Base-by-base conservation (phyloP, 2,888 invertebrate genomes). In the Tricholauxania praeusta region DNA sequence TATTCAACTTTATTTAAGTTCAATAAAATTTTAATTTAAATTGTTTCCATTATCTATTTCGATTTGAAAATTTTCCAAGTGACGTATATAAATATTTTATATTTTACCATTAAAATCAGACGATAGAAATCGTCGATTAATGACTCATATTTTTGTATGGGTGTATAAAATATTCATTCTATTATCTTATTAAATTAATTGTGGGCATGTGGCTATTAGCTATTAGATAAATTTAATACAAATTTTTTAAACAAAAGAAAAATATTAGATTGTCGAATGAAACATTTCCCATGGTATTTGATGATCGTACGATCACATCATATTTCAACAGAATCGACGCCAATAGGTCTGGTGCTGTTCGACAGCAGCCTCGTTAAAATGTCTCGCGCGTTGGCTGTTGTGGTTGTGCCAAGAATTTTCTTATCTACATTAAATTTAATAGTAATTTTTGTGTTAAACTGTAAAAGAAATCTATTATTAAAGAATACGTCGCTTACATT, bases 341-440 rank as follows among this genome's bases (percentile, higher is more conserved):
- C 72, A 66, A 72, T 66, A 59, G 66, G 72, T 72, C 72, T 72
- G 64, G 39, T 22, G 71, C 53, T 71, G 15, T 22, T 15, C 48
- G n/a, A 28, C 53, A 53, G 3, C 19, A 28, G 32, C 49, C n/a
- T 65, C 14, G 17, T 59, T 39, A 39, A 39, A 39, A 39, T 39
- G 39, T 39, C 39, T 39, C 39, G 39, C 39, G 39, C 39, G 39
- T 39, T 39, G 10, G 10, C 10, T 39, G 39, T 39, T 5, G 39
- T 10, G 39, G 7, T 39, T 39, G 39, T 39, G 39, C 39, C 39
- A 39, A 39, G 39, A 39, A 39, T 39, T 39, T 10, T 7, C 39
- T 39, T 39, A 39, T 39, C 10, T 39, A 39, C 39, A 39, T 39
- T 10, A 39, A 39, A 39, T 39, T 39, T 39, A 39, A 39, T 39